Evolutionary conservation across 2,888 invertebrate genomes (phyloP).

Genomic region (Mylabris sibirica): DNA sequence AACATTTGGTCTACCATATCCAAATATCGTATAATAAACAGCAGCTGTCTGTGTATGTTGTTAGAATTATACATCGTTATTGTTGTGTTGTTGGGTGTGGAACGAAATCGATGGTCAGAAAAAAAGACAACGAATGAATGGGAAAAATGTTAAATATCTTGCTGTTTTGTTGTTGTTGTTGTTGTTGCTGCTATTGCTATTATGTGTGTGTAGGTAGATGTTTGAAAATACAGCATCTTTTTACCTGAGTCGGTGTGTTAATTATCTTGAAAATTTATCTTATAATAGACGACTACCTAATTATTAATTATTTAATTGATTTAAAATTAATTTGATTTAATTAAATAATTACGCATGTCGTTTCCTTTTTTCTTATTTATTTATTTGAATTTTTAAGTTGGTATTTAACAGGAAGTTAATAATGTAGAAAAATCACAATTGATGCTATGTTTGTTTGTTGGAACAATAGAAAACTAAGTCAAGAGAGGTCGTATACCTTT

Average conservation of each 20-base stretch:
- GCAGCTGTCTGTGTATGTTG: conserved; percentile 6
- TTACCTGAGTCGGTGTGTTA: neutral
- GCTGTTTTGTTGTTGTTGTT: neutral
- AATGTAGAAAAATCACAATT: conserved; percentile 2
- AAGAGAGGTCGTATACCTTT: conserved; percentile 10
- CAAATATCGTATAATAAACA: conserved; percentile 10
- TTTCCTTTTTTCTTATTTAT: no score
- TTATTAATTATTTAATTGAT: neutral
- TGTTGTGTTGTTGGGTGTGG: conserved; percentile 1
- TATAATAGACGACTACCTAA: no score
- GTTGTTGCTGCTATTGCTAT: no score
- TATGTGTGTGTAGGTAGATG: neutral
- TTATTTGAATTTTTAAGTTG: no score
- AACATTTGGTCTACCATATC: neutral
- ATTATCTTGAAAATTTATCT: neutral
- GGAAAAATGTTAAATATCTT: neutral
- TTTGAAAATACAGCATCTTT: neutral
- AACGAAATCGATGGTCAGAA: neutral
- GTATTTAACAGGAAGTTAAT: conserved; percentile 8
- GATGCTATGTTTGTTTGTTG: conserved; percentile 5
- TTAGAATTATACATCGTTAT: neutral
- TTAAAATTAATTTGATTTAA: neutral
- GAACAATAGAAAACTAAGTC: conserved; percentile 13
- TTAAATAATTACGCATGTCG: no score
- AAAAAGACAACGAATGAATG: neutral